Conservation (phyloP, 2,888 invertebrate genomes). For the Thereva unica region DNA sequence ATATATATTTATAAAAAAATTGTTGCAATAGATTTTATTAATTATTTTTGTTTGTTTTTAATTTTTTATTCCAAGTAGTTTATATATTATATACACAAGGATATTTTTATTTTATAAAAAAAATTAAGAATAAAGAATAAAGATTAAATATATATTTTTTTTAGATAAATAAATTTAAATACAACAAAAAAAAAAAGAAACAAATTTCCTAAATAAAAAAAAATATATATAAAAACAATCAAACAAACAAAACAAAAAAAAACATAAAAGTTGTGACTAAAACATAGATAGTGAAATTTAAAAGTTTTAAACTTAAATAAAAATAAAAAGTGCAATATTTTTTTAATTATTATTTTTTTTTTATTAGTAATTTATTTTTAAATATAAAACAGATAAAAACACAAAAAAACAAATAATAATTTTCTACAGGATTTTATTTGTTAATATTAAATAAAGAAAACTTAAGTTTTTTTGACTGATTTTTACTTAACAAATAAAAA, state of each 20-base stretch:
- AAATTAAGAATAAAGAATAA: neutral
- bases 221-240: conserved; percentile 11
- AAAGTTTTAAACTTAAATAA: neutral
- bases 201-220: conserved; percentile 6
- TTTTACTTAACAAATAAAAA: too few relatives aligned
- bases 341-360: conserved; percentile 23
- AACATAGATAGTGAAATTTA: neutral
- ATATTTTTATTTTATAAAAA: too few relatives aligned
- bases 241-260: conserved; percentile 12
- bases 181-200: conserved; percentile 6
- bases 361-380: conserved; percentile 12
- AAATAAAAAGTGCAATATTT: conserved; percentile 35
- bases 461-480: too few relatives aligned
- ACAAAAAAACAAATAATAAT: too few relatives aligned
- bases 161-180: conserved; percentile 23
- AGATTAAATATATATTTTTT: conserved; percentile 24
- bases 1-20: conserved; percentile 34
- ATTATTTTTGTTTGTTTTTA: too few relatives aligned
- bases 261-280: conserved; percentile 23
- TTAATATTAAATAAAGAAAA: neutral
- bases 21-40: conserved; percentile 12
- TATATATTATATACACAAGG: too few relatives aligned
- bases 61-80: too few relatives aligned
- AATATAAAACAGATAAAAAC: neutral
- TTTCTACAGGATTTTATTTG: neutral